Evolutionary conservation across 1,140 invertebrate genomes (phyloP).

Genomic region (Solen grandis): DNA sequence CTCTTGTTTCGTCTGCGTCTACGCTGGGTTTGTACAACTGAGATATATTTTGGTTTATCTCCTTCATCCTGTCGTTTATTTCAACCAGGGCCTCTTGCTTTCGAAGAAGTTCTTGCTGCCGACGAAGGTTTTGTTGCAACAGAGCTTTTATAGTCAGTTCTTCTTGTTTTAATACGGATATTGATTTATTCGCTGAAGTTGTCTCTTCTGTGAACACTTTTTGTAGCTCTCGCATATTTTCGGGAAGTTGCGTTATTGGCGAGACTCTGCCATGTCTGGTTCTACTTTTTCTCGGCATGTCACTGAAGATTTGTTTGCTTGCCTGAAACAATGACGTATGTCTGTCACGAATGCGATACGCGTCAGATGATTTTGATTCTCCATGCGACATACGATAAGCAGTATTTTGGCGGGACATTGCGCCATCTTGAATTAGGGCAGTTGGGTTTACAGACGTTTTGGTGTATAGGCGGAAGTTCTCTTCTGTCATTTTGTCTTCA

Average conservation of each 20-base stretch:
- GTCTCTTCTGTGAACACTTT: conserved; percentile 19
- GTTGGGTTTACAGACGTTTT: too few species aligned
- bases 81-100: conserved; percentile 29
- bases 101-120: conserved; percentile 29
- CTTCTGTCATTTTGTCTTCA: conserved; percentile 1
- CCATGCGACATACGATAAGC: too few species aligned
- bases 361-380: too few species aligned
- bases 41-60: conserved; percentile 20
- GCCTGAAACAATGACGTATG: too few species aligned
- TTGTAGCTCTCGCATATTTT: conserved; percentile 35
- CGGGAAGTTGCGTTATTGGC: conserved; percentile 21
- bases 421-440: too few species aligned
- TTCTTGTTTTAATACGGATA: conserved; percentile 35
- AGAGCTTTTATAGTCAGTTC: conserved; percentile 33
- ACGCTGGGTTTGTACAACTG: conserved; percentile 27
- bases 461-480: too few species aligned
- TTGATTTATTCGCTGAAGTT: background rate
- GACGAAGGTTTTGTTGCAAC: conserved; percentile 27
- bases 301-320: too few species aligned
- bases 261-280: background rate
- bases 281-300: too few species aligned
- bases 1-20: conserved; percentile 1
- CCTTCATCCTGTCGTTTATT: conserved; percentile 39
- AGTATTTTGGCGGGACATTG: too few species aligned
- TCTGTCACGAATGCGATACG: too few species aligned